These are phyloP conservation scores for Ceratina japonica DNA, from an alignment of 1,140 invertebrate species.

Conservation along the genomic window DNA sequence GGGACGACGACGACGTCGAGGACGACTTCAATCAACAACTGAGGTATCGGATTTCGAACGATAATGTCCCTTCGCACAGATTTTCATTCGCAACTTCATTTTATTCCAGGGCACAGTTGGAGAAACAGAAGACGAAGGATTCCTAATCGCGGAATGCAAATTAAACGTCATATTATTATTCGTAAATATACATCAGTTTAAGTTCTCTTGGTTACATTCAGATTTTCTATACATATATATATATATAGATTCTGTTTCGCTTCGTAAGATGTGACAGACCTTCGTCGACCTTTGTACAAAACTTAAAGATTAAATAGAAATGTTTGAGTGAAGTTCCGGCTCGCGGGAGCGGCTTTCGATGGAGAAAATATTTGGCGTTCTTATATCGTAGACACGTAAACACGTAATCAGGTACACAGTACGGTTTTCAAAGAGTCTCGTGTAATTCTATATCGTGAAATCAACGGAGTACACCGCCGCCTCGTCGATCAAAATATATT, in stretches of 20 bases:
- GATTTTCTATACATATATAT: too few species aligned
- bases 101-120: conserved; percentile 75
- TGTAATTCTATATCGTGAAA: conserved; percentile 37
- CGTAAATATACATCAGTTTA: conserved; percentile 50
- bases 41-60: too few species aligned
- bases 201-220: conserved; percentile 28
- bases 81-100: too few species aligned
- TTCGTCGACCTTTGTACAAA: conserved; percentile 59
- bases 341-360: conserved; percentile 20
- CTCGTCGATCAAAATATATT: conserved; percentile 44
- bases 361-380: conserved; percentile 58
- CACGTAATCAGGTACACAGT: conserved; percentile 64
- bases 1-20: conserved; percentile 99
- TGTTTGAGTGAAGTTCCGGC: conserved; percentile 40
- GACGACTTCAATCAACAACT: conserved; percentile 98
- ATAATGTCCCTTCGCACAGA: too few species aligned
- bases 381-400: conserved; percentile 60
- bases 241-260: neutral
- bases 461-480: conserved; percentile 54
- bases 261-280: conserved; percentile 6
- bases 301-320: conserved; percentile 57
- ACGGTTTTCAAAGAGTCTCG: conserved; percentile 15
- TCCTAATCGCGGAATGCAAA: conserved; percentile 35
- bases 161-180: conserved; percentile 33
- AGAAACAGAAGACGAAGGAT: conserved; percentile 73